Conservation (phyloP, 2,113 vertebrate genomes). For the Psilopogon haemacephalus region DNA sequence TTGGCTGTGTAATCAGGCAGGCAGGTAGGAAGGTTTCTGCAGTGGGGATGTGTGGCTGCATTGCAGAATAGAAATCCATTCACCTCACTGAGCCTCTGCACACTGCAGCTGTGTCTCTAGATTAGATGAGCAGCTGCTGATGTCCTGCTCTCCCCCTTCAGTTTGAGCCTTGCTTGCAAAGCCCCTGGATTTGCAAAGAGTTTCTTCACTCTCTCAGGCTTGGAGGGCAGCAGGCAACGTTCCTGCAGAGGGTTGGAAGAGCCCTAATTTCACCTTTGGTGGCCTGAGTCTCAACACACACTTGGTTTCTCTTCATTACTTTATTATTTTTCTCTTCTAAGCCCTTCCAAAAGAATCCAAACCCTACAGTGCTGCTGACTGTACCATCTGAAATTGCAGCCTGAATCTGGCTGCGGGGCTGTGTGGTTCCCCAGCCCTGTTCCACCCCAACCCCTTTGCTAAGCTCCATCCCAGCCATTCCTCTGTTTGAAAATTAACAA, state of each 20-base stretch:
- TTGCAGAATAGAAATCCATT: background rate
- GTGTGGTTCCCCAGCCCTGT: background rate
- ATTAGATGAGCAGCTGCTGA: background rate
- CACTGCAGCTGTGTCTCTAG: background rate
- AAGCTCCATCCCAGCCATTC: background rate
- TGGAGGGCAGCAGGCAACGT: background rate
- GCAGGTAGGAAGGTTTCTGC: background rate
- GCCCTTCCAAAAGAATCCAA: background rate
- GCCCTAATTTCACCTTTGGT: background rate
- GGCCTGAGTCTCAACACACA: fast-evolving
- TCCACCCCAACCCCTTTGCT: background rate
- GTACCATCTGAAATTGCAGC: background rate
- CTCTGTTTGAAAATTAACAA: background rate
- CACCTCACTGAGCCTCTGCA: background rate
- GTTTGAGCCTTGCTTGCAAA: background rate
- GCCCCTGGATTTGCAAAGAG: background rate
- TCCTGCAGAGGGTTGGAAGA: background rate
- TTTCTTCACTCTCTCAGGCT: background rate
- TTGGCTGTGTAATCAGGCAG: background rate
- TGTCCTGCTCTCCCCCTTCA: background rate
- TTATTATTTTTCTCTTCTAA: background rate
- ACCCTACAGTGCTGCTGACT: background rate
- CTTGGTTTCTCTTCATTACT: no score
- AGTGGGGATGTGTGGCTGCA: background rate
- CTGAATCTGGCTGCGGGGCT: background rate